Evolutionary conservation across 2,888 invertebrate genomes (phyloP).

Genomic region (Pachydiplax longipennis): DNA sequence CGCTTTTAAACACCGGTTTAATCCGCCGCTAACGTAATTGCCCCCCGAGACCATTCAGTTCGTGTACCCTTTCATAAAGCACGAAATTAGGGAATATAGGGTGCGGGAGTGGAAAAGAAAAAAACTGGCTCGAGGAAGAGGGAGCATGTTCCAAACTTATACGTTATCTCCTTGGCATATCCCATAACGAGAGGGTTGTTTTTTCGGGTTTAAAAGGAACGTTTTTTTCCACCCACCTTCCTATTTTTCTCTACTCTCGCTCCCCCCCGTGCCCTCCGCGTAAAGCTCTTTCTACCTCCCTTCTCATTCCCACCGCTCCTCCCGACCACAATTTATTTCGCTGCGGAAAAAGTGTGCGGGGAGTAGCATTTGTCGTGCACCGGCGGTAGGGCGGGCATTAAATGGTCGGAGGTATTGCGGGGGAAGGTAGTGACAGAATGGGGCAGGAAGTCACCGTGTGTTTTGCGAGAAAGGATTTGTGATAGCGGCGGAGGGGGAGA

Average conservation of each 20-base stretch:
- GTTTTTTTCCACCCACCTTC: not conserved
- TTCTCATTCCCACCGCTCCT: not conserved
- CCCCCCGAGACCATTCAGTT: not conserved
- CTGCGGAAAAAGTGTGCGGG: not conserved
- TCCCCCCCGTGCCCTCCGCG: not conserved
- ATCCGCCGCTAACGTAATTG: conserved; percentile 23
- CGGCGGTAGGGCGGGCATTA: not conserved
- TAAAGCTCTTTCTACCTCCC: not conserved
- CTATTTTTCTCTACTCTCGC: not conserved
- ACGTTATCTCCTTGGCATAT: conserved; percentile 32
- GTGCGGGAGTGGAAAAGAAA: not conserved
- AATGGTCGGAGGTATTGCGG: not conserved
- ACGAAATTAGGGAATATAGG: not conserved
- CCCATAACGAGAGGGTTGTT: conserved; percentile 27
- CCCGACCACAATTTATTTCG: conserved; percentile 23
- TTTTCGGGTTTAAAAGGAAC: not conserved
- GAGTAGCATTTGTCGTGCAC: not conserved
- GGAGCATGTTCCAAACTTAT: conserved; percentile 28
- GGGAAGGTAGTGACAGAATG: not conserved
- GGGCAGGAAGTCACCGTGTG: not conserved
- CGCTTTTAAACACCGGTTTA: not conserved
- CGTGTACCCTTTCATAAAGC: conserved; percentile 27
- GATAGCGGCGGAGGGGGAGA: not conserved
- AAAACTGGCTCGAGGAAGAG: not conserved
- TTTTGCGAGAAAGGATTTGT: not conserved